Evolutionary conservation across 1,140 invertebrate genomes (phyloP).

Genomic region (Drosophila lacertosa): DNA sequence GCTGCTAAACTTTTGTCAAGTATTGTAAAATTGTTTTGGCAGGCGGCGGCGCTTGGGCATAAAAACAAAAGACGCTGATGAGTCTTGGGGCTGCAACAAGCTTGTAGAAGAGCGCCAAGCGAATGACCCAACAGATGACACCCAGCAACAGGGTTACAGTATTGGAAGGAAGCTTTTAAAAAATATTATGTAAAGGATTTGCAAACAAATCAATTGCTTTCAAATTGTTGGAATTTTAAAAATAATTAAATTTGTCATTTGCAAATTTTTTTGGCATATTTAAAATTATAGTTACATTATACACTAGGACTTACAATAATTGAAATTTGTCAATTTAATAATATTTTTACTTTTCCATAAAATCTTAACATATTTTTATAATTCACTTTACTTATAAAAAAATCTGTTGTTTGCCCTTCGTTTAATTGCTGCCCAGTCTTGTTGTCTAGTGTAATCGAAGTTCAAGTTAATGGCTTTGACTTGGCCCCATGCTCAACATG

Average conservation of each 20-base stretch:
- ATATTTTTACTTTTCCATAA: no score
- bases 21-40: slow-evolving; percentile 77
- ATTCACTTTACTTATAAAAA: no score
- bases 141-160: slow-evolving; percentile 12
- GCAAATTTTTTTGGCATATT: no score
- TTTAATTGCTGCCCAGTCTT: not conserved
- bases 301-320: no score
- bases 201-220: no score
- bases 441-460: slow-evolving; percentile 57
- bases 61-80: slow-evolving; percentile 78
- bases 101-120: slow-evolving; percentile 19
- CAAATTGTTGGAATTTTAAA: no score
- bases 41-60: slow-evolving; percentile 59
- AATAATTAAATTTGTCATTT: no score
- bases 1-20: slow-evolving; percentile 72
- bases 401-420: no score
- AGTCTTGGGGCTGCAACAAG: slow-evolving; percentile 21
- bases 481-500: slow-evolving; percentile 59
- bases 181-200: no score
- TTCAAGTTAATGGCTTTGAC: slow-evolving; percentile 66
- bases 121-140: slow-evolving; percentile 45
- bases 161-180: no score
- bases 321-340: no score
- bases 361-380: not conserved
- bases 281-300: no score